These are phyloP conservation scores for Melanargia galathea DNA, from an alignment of 2,888 invertebrate species.

Conservation along the genomic window DNA sequence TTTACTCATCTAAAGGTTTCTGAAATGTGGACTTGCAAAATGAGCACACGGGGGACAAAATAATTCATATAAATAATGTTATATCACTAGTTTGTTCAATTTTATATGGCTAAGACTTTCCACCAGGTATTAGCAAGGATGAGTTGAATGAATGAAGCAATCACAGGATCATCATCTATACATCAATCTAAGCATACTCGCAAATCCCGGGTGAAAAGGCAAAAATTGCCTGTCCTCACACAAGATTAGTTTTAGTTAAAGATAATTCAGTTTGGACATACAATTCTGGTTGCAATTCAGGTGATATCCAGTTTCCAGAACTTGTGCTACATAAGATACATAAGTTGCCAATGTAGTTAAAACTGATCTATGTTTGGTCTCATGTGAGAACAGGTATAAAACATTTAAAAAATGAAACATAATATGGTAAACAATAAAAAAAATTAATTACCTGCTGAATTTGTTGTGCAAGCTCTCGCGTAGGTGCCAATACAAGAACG, in stretches of 20 bases:
- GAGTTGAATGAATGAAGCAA: too few relatives aligned
- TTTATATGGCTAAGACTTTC: background rate
- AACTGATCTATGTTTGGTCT: background rate
- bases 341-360: background rate
- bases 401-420: background rate
- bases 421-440: background rate
- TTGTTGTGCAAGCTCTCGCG: slow-evolving; percentile 94
- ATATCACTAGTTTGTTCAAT: background rate
- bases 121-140: background rate
- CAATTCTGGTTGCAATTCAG: too few relatives aligned
- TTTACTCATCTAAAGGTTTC: slow-evolving; percentile 43
- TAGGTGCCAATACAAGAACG: slow-evolving; percentile 93
- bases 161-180: too few relatives aligned
- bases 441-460: slow-evolving; percentile 87
- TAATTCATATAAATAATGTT: background rate
- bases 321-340: background rate
- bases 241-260: background rate
- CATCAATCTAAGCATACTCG: background rate
- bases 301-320: too few relatives aligned
- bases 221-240: background rate
- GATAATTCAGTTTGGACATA: background rate
- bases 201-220: background rate
- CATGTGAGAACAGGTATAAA: background rate
- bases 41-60: slow-evolving; percentile 32
- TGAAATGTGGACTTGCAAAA: slow-evolving; percentile 31